Base-by-base conservation (phyloP, 2,797 vertebrate species). In the Parauchenoglanis ngamensis region DNA sequence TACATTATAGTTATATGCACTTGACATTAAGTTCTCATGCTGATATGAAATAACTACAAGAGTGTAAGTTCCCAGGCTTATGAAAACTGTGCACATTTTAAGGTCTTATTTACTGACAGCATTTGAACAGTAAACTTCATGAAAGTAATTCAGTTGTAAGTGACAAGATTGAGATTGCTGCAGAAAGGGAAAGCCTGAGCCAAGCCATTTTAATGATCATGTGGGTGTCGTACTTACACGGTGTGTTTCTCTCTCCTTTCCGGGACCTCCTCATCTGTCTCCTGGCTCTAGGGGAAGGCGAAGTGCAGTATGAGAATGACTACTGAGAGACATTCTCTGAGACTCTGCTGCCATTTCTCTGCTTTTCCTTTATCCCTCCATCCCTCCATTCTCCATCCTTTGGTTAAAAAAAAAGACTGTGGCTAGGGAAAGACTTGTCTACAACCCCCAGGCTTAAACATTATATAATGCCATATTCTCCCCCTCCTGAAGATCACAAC, bases 261-360 rank as follows among this genome's bases (percentile, higher is more conserved):
- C 15, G 81, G 88, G 49, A 44, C 4, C 75, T 94, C 76, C 87
- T 91, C 92, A 87, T 92, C 84, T 88, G 88, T 89, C 86, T 93
- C 86, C 89, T 87, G 87, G 67, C 87, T 87, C 57, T 87, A 59
- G 76, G n/a, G 49, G 83, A 95, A 96, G 96, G 91, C 93, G 95
- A 94, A 93, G 94, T 94, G 93, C 95, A 96, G 92, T 96, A 96
- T 94, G 91, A 95, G 93, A 96, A 96, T 95, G 96, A 96, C 92
- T 96, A 96, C 94, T 96, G 95, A 96, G 92, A 92, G 93, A 83
- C 92, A 90, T 92, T 91, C 92, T 90, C 90, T 87, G 76, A 89
- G 73, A 87, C 63, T 86, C 88, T 84, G 90, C 88, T 91, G 90
- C 84, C 90, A 91, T 57, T 91, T 90, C 89, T 92, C 89, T 87